Evolutionary conservation across 2,797 vertebrate species (phyloP).

Genomic region (Bovichtus diacanthus): DNA sequence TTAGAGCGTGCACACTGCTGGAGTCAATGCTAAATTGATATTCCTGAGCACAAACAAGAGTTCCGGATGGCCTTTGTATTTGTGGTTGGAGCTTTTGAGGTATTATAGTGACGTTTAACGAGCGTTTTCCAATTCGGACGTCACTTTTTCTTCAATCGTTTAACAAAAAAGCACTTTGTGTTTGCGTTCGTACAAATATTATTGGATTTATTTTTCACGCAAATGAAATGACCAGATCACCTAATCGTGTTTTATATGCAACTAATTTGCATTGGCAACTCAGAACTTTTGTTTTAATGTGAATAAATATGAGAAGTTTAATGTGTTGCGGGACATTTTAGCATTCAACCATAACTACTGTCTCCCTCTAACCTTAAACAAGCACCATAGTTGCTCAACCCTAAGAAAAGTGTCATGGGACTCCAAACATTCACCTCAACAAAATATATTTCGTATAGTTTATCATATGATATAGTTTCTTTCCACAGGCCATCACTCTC

Average conservation of each 20-base stretch:
- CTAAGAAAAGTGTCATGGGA: too few relatives aligned
- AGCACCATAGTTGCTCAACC: too few relatives aligned
- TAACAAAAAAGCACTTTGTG: neutral
- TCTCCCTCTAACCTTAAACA: too few relatives aligned
- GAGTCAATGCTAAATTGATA: constrained; percentile 64
- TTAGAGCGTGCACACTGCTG: constrained; percentile 31
- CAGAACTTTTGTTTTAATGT: neutral
- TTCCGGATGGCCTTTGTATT: constrained; percentile 27
- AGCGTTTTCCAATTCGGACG: constrained; percentile 30
- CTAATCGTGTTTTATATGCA: too few relatives aligned
- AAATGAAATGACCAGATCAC: too few relatives aligned
- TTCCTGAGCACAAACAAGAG: constrained; percentile 53
- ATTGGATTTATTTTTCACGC: neutral
- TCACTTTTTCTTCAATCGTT: neutral
- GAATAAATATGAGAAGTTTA: neutral
- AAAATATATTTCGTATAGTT: too few relatives aligned
- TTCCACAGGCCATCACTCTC: too few relatives aligned
- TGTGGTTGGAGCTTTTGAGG: constrained; percentile 18
- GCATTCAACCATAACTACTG: too few relatives aligned
- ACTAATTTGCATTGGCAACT: neutral
- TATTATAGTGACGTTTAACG: constrained; percentile 49
- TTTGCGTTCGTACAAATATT: too few relatives aligned
- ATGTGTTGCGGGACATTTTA: too few relatives aligned
- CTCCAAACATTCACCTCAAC: too few relatives aligned
- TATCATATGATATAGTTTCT: too few relatives aligned